Base-by-base conservation (phyloP, 1,140 invertebrate species). In the Orchesella cincta region DNA sequence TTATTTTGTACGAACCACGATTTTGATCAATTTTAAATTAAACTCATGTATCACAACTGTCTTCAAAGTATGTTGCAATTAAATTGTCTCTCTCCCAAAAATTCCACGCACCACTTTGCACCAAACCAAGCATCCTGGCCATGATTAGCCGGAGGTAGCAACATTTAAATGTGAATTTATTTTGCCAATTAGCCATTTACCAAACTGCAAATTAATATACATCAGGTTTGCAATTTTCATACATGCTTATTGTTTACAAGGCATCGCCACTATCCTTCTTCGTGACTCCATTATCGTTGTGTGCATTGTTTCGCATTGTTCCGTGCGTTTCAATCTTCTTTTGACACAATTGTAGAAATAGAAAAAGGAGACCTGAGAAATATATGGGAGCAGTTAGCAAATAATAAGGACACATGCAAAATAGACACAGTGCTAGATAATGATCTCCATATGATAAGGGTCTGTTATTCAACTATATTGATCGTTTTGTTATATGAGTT, bases 281-380 rank as follows among this genome's bases (percentile, higher is more conserved):
- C 52, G 52, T 57, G 52, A 57, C n/a, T n/a, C n/a, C n/a, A n/a
- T n/a, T n/a, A n/a, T n/a, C n/a, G n/a, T n/a, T n/a, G n/a, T n/a
- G n/a, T n/a, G n/a, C 52, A 57, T 57, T 57, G 3, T 5, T 23
- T n/a, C 5, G 52, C 23, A 57, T 57, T 14, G 52, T 57, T 57
- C 52, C 12, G 52, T 18, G 52, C 8, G 52, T 57, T 57, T 57
- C 52, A 57, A 57, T 57, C 39, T 46, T 46, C n/a, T 46, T 57
- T 14, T 57, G 12, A 57, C 23, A 57, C 12, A 57, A 26, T 57
- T 57, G 23, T n/a, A 57, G 14, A 18, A 57, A 14, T 14, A 57
- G 23, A 23, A 26, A n/a, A 5, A 57, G 3, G 52, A 57, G 5
- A 26, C 8, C 8, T 46, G 23, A 57, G 12, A n/a, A 57, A 57